phyloP scores from a whole-genome alignment of 2,888 invertebrate species.

The Caenorhabditis sp. region DNA sequence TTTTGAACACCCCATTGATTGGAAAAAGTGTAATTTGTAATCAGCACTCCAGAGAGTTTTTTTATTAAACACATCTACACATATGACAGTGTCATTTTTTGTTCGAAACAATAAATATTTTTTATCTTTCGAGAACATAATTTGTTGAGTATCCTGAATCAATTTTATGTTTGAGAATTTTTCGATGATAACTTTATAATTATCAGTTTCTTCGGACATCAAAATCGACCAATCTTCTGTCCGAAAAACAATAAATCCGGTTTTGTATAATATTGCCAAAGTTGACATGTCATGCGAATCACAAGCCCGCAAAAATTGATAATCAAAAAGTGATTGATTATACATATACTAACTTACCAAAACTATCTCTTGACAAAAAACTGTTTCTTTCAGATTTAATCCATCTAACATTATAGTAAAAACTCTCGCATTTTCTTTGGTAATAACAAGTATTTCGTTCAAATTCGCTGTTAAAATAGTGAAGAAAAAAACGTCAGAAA shows the following conservation, averaged over 20 bases:
- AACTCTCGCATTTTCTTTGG: conserved; percentile 43
- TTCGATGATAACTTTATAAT: conserved; percentile 33
- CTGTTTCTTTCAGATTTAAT: conserved; percentile 44
- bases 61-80: conserved; percentile 51
- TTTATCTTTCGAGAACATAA: conserved; percentile 66
- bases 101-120: conserved; percentile 68
- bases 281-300: conserved; percentile 62
- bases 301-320: conserved; percentile 36
- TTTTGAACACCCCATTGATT: conserved; percentile 60
- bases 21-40: conserved; percentile 70
- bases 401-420: conserved; percentile 62
- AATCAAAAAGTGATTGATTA: conserved; percentile 25
- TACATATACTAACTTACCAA: conserved; percentile 28
- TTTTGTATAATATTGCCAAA: conserved; percentile 61
- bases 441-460: conserved; percentile 49
- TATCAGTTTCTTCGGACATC: conserved; percentile 52
- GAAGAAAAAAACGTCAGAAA: conserved; percentile 51
- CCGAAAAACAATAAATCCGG: conserved; percentile 64
- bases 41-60: conserved; percentile 69
- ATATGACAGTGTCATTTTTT: conserved; percentile 65
- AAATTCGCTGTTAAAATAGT: conserved; percentile 41
- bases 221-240: conserved; percentile 55
- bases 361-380: conserved; percentile 45
- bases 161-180: no score
- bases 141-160: conserved; percentile 64